These are phyloP conservation scores for Nematostella vectensis DNA, from an alignment of 92 coral and sea anemone species.

Conservation along the genomic window DNA sequence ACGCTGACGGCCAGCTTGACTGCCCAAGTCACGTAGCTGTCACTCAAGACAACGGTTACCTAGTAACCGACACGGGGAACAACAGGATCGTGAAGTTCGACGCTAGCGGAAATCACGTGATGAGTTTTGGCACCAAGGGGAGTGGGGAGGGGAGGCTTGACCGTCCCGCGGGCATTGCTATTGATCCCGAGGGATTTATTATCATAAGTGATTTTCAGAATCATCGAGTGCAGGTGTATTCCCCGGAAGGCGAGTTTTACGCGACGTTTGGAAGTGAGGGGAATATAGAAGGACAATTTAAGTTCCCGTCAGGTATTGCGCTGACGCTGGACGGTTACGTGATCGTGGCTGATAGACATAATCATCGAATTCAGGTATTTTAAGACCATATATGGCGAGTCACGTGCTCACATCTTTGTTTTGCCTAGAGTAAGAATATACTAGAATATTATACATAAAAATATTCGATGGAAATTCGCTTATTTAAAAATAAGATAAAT, in stretches of 20 bases:
- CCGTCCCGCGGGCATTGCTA: conserved; percentile 70
- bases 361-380: conserved; percentile 77
- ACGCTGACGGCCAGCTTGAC: conserved; percentile 56
- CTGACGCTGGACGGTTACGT: conserved; percentile 66
- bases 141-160: conserved; percentile 64
- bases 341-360: conserved; percentile 78
- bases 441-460: too few species aligned
- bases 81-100: conserved; percentile 84
- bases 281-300: conserved; percentile 66
- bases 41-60: conserved; percentile 64
- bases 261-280: conserved; percentile 77
- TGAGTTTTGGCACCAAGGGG: conserved; percentile 63
- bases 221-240: conserved; percentile 65
- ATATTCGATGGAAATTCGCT: too few species aligned
- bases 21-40: conserved; percentile 76
- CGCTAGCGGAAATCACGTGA: conserved; percentile 44
- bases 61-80: conserved; percentile 84
- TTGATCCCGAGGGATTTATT: conserved; percentile 80
- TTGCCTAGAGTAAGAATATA: too few species aligned
- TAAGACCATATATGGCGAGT: too few species aligned
- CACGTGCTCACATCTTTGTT: too few species aligned
- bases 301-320: conserved; percentile 76
- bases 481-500: too few species aligned
- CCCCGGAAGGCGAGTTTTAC: conserved; percentile 62
- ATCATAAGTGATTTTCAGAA: conserved; percentile 75